phyloP scores from a whole-genome alignment of 2,888 invertebrate species.

The Carterocephalus palaemon region DNA sequence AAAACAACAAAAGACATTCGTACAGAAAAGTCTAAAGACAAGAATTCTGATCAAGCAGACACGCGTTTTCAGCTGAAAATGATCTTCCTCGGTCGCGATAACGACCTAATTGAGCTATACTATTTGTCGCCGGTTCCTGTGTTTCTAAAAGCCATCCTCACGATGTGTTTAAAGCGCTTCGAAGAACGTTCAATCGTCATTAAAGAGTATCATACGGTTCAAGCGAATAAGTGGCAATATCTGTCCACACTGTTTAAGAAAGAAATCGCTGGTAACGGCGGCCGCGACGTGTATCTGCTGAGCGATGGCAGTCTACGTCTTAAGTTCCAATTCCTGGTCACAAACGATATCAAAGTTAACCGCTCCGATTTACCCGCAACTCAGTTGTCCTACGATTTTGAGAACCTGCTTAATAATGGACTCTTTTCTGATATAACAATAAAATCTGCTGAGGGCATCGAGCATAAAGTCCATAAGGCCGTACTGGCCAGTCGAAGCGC shows the following conservation, averaged over 20 bases:
- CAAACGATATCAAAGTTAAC: slow-evolving; percentile 63
- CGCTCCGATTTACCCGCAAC: slow-evolving; percentile 51
- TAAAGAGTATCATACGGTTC: slow-evolving; percentile 65
- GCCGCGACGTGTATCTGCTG: slow-evolving; percentile 54
- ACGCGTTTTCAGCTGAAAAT: slow-evolving; percentile 65
- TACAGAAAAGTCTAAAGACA: slow-evolving; percentile 52
- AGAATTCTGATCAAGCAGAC: slow-evolving; percentile 38
- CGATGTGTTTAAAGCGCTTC: slow-evolving; percentile 62
- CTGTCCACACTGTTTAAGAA: slow-evolving; percentile 63
- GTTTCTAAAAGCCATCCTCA: slow-evolving; percentile 62
- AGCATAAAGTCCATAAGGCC: slow-evolving; percentile 66
- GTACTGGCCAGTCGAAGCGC: slow-evolving; percentile 65
- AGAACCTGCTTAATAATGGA: slow-evolving; percentile 58
- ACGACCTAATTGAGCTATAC: slow-evolving; percentile 67
- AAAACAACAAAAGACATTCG: slow-evolving; percentile 59
- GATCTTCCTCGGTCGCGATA: slow-evolving; percentile 62
- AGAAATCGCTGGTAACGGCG: slow-evolving; percentile 57
- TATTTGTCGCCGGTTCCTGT: slow-evolving; percentile 60
- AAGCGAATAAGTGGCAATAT: slow-evolving; percentile 70
- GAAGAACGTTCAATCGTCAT: slow-evolving; percentile 66
- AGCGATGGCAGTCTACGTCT: slow-evolving; percentile 64
- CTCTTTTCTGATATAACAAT: slow-evolving; percentile 65
- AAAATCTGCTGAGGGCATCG: slow-evolving; percentile 60
- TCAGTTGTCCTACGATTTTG: slow-evolving; percentile 63
- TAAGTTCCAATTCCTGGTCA: slow-evolving; percentile 67